Conservation (phyloP, 2,888 invertebrate species). For the Scaeva pyrastri region DNA sequence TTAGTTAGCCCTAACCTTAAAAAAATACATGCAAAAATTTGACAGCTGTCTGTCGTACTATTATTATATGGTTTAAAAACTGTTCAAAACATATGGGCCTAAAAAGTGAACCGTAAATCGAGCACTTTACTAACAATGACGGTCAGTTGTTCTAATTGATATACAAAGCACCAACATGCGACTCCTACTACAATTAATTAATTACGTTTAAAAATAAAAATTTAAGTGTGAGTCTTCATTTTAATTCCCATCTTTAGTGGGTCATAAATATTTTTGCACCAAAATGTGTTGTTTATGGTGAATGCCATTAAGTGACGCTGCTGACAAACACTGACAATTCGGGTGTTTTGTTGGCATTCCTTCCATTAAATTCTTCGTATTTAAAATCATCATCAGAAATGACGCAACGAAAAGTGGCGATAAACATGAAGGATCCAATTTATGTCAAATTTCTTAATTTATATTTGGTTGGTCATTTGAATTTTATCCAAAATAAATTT, state of each 20-base stretch:
- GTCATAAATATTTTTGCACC: slow-evolving; percentile 22
- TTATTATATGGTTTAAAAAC: too few relatives aligned
- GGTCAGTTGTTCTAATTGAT: neutral
- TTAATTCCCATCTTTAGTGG: slow-evolving; percentile 25
- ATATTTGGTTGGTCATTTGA: neutral
- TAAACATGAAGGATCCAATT: neutral
- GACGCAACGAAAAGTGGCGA: neutral
- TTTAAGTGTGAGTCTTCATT: neutral
- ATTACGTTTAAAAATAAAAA: neutral
- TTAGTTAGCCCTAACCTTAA: too few relatives aligned
- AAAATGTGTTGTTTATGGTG: slow-evolving; percentile 5
- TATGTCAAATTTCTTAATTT: slow-evolving; percentile 4
- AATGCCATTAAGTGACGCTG: slow-evolving; percentile 25
- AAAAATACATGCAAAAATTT: too few relatives aligned
- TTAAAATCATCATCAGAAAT: neutral
- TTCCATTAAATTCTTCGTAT: neutral
- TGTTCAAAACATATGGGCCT: too few relatives aligned
- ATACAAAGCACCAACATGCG: neutral
- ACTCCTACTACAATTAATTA: neutral
- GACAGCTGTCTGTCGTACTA: too few relatives aligned
- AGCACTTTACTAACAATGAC: too few relatives aligned
- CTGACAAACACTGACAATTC: slow-evolving; percentile 17
- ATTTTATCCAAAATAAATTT: neutral
- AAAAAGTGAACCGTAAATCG: too few relatives aligned
- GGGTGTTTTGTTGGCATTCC: neutral